Conservation (phyloP, 2,888 invertebrate genomes). For the Phengaris arion region DNA sequence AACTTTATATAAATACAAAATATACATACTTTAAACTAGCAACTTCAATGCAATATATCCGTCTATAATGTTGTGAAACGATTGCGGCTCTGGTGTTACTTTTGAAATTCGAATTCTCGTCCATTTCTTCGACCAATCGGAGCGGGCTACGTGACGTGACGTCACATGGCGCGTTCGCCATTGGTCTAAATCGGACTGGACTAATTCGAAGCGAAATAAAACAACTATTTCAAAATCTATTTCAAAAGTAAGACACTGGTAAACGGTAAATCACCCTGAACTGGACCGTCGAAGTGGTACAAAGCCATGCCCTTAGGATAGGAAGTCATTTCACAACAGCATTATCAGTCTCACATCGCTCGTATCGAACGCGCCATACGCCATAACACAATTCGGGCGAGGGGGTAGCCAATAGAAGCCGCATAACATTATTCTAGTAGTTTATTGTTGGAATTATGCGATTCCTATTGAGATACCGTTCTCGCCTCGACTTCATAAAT, state of each 20-base stretch:
- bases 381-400: slow-evolving; percentile 55
- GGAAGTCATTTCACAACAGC: slow-evolving; percentile 56
- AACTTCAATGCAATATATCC: slow-evolving; percentile 75
- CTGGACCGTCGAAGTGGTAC: slow-evolving; percentile 10
- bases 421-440: slow-evolving; percentile 45
- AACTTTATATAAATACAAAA: slow-evolving; percentile 74
- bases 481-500: slow-evolving; percentile 58
- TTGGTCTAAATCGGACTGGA: not conserved
- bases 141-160: not conserved
- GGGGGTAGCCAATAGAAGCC: slow-evolving; percentile 50
- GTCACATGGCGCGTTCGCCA: not conserved
- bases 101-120: slow-evolving; percentile 28
- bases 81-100: slow-evolving; percentile 40
- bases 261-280: slow-evolving; percentile 17
- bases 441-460: slow-evolving; percentile 43
- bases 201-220: slow-evolving; percentile 18
- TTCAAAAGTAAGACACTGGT: slow-evolving; percentile 26
- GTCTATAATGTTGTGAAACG: slow-evolving; percentile 75
- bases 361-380: slow-evolving; percentile 66
- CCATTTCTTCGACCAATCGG: slow-evolving; percentile 7
- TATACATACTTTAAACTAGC: slow-evolving; percentile 72
- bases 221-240: slow-evolving; percentile 22
- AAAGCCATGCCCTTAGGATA: slow-evolving; percentile 22
- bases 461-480: slow-evolving; percentile 47
- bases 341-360: slow-evolving; percentile 79